These are phyloP conservation scores for Cylas formicarius DNA, from an alignment of 1,140 invertebrate genomes.

Conservation along the genomic window DNA sequence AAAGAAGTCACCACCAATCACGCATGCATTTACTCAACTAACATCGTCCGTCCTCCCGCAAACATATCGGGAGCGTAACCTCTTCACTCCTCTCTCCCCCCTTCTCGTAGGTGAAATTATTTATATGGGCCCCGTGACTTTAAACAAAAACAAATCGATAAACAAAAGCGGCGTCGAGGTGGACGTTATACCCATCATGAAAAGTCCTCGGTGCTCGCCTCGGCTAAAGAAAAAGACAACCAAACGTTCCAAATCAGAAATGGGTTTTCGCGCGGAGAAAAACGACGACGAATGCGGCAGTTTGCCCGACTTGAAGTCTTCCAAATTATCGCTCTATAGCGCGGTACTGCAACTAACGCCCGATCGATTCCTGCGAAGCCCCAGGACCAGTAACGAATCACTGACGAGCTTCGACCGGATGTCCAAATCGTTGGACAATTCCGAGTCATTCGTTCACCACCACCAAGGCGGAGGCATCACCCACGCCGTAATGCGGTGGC, in stretches of 20 bases:
- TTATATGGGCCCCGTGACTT: constrained; percentile 42
- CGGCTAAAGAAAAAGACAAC: constrained; percentile 27
- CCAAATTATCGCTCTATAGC: constrained; percentile 28
- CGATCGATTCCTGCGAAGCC: constrained; percentile 27
- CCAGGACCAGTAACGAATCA: constrained; percentile 29
- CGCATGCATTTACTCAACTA: constrained; percentile 14
- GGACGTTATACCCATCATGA: constrained; percentile 40
- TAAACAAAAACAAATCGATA: constrained; percentile 41
- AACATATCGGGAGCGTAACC: constrained; percentile 40
- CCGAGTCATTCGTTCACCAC: constrained; percentile 32
- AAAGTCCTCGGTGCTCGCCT: constrained; percentile 36
- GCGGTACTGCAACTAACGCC: constrained; percentile 34
- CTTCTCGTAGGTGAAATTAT: constrained; percentile 40
- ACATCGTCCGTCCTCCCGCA: constrained; percentile 13
- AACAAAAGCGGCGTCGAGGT: constrained; percentile 42
- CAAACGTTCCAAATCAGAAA: constrained; percentile 34
- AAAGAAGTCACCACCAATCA: constrained; percentile 6
- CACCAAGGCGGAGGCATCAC: constrained; percentile 34
- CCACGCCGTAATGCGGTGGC: constrained; percentile 36
- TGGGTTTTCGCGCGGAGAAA: constrained; percentile 29
- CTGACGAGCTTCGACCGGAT: constrained; percentile 20
- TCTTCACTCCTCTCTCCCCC: constrained; percentile 9
- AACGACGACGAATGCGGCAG: constrained; percentile 31
- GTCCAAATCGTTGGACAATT: constrained; percentile 31
- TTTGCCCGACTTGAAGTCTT: constrained; percentile 34